phyloP scores from a whole-genome alignment of 2,888 invertebrate genomes.

The Tachina fera region DNA sequence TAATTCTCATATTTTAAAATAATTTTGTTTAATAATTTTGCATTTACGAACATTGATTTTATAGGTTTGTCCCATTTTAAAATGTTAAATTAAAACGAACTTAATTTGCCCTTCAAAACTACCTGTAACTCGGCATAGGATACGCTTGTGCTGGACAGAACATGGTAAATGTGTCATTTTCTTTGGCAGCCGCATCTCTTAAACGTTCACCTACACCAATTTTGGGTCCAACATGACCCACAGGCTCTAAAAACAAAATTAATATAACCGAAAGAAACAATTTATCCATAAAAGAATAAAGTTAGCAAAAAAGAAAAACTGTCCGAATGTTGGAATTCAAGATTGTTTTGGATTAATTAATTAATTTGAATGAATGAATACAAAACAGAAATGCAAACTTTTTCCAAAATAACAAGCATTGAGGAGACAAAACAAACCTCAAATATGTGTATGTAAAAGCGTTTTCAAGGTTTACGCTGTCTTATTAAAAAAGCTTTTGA shows the following conservation, averaged over 20 bases:
- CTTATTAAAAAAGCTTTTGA: no score
- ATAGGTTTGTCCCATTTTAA: neutral
- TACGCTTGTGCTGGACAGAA: constrained; percentile 90
- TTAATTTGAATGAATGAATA: no score
- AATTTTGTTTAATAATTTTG: no score
- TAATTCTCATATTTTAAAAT: no score
- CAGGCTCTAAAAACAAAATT: constrained; percentile 81
- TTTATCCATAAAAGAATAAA: neutral
- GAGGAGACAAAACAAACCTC: no score
- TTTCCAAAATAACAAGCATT: no score
- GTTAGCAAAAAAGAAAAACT: constrained; percentile 12
- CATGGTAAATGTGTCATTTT: constrained; percentile 85
- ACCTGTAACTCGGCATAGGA: constrained; percentile 90
- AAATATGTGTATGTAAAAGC: no score
- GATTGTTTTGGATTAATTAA: neutral
- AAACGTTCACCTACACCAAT: constrained; percentile 87
- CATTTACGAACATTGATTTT: no score
- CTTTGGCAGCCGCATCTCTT: constrained; percentile 84
- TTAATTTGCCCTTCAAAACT: constrained; percentile 13
- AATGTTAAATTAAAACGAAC: neutral
- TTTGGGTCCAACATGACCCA: constrained; percentile 85
- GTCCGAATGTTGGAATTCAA: constrained; percentile 58
- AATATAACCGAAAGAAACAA: neutral
- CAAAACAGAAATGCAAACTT: no score
- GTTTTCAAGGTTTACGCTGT: no score